phyloP scores from a whole-genome alignment of 2,888 invertebrate species.

The Nephrotoma appendiculata region DNA sequence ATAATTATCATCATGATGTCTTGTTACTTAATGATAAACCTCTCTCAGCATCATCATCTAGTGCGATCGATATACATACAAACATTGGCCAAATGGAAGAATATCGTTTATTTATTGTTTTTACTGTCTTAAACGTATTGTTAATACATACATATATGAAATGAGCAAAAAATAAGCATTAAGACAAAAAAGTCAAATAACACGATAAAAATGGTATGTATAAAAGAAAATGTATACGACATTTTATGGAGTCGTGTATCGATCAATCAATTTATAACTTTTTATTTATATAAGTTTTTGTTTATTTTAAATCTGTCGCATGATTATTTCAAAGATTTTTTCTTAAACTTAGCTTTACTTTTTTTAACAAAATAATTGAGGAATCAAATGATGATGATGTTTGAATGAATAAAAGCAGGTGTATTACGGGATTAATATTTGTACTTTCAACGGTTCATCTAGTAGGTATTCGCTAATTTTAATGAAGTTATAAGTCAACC shows the following conservation, averaged over 20 bases:
- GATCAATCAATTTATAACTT: slow-evolving; percentile 4
- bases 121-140: neutral
- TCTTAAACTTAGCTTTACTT: neutral
- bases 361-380: slow-evolving; percentile 1
- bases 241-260: slow-evolving; percentile 4
- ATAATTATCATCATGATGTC: neutral
- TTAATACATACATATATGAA: neutral
- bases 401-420: neutral
- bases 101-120: neutral
- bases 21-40: neutral
- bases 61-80: neutral
- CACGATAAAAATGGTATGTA: neutral
- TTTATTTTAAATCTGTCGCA: slow-evolving; percentile 1
- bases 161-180: too few relatives aligned
- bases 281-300: neutral
- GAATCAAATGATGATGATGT: neutral
- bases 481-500: neutral
- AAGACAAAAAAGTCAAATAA: neutral
- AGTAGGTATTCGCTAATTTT: neutral
- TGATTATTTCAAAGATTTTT: neutral
- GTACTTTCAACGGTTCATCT: neutral
- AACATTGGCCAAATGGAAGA: neutral
- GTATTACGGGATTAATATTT: neutral
- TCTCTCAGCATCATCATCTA: neutral
- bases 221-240: neutral